Evolutionary conservation across 2,113 vertebrate genomes (phyloP).

Genomic region (Aix galericulata): DNA sequence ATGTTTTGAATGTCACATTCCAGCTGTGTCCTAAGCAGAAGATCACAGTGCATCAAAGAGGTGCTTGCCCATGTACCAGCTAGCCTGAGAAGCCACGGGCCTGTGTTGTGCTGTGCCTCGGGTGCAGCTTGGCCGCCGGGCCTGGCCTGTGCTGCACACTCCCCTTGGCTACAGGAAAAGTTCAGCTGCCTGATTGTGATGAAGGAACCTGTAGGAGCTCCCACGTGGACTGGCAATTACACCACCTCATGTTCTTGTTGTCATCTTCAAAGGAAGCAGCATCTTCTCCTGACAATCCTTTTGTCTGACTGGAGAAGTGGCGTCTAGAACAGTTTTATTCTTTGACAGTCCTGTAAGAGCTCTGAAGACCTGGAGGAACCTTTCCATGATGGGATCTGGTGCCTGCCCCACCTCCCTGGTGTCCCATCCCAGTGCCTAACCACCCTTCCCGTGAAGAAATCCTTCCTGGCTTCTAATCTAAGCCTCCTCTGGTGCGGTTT

Average conservation of each 20-base stretch:
- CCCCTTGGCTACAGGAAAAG: neutral
- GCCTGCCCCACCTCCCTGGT: too few relatives aligned
- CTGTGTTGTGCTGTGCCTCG: fast-evolving
- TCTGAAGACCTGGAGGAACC: neutral
- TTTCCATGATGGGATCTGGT: too few relatives aligned
- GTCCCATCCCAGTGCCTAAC: too few relatives aligned
- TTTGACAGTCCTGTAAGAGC: neutral
- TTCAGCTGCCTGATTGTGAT: neutral
- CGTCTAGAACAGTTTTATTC: neutral
- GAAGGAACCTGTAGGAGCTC: neutral
- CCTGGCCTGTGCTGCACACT: neutral
- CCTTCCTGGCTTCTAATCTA: too few relatives aligned
- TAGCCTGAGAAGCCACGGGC: neutral
- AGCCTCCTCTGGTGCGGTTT: too few relatives aligned
- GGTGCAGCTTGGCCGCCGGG: neutral
- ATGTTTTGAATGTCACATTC: neutral
- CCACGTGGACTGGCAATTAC: neutral
- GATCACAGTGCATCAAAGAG: neutral
- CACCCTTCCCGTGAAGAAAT: too few relatives aligned
- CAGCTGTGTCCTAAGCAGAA: neutral
- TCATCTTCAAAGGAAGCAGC: neutral
- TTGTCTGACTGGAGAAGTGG: neutral
- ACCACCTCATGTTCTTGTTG: neutral
- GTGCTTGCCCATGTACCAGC: neutral
- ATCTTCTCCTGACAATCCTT: neutral